Percentiles rank a stretch among this genome's conserved stretches.
phyloP scores from a whole-genome alignment of 2,888 invertebrate genomes.

The Archips crataeganus region DNA sequence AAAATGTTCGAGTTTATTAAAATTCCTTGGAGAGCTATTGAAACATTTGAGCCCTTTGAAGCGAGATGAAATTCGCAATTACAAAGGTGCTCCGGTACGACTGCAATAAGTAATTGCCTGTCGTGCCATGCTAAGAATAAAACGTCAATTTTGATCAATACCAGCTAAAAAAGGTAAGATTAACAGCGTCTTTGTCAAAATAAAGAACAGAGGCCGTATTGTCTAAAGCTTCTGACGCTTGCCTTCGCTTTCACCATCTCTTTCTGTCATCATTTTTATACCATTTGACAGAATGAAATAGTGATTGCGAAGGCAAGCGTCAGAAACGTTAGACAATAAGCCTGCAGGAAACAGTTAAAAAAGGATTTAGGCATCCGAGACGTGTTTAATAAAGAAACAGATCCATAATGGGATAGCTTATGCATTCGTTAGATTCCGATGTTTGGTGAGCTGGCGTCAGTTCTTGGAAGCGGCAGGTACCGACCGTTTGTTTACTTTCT shows the following conservation, averaged over 20 bases:
- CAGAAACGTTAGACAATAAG: no score
- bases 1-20: conserved; percentile 19
- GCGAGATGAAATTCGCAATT: conserved; percentile 27
- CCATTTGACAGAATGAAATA: no score
- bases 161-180: conserved; percentile 10
- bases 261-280: no score
- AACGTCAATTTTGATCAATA: conserved; percentile 12
- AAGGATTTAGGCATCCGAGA: conserved; percentile 17
- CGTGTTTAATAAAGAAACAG: conserved; percentile 37
- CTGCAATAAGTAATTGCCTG: conserved; percentile 16
- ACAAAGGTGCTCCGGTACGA: conserved; percentile 19
- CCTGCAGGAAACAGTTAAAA: conserved; percentile 38
- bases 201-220: no score
- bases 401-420: conserved; percentile 34
- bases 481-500: conserved; percentile 52
- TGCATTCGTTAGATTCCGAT: conserved; percentile 40
- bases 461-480: conserved; percentile 63
- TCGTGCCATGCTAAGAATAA: conserved; percentile 6
- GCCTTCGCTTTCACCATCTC: no score
- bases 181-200: conserved; percentile 6
- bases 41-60: conserved; percentile 34
- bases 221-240: no score
- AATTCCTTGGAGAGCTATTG: conserved; percentile 9
- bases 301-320: no score
- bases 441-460: conserved; percentile 49